Percentiles rank a stretch among this genome's conserved stretches.
Evolutionary conservation across 2,113 vertebrate genomes (phyloP).

Genomic region (Rallus limicola): DNA sequence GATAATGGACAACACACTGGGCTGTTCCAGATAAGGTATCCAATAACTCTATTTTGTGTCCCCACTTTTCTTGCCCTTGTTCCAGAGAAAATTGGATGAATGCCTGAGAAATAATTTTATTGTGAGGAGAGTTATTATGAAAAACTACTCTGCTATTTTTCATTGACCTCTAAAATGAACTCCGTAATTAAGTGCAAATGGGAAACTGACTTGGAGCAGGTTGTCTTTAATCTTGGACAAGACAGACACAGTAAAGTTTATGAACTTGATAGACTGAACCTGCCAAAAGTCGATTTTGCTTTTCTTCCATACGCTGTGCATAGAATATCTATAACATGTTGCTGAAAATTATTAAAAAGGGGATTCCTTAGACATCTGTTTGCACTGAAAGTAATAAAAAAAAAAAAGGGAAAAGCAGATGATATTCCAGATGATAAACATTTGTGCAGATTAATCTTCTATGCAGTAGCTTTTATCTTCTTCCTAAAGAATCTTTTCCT

Average conservation of each 20-base stretch:
- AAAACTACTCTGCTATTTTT: constrained; percentile 72
- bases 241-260: constrained; percentile 78
- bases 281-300: constrained; percentile 75
- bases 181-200: constrained; percentile 84
- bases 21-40: constrained; percentile 81
- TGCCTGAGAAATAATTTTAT: constrained; percentile 81
- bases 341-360: constrained; percentile 53
- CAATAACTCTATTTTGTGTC: constrained; percentile 74
- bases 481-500: neutral
- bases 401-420: neutral
- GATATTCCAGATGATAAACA: constrained; percentile 42
- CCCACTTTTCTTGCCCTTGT: constrained; percentile 72
- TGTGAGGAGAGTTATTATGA: constrained; percentile 79
- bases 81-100: constrained; percentile 75
- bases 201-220: constrained; percentile 78
- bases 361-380: constrained; percentile 78
- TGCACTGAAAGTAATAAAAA: constrained; percentile 37
- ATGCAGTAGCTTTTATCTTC: constrained; percentile 60
- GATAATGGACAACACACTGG: constrained; percentile 66
- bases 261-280: constrained; percentile 75
- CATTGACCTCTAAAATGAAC: constrained; percentile 80
- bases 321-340: constrained; percentile 71
- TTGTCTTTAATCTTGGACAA: constrained; percentile 77
- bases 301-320: constrained; percentile 60
- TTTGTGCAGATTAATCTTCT: constrained; percentile 67